Evolutionary conservation across 2,113 vertebrate genomes (phyloP).

Genomic region (Litocranius walleri): DNA sequence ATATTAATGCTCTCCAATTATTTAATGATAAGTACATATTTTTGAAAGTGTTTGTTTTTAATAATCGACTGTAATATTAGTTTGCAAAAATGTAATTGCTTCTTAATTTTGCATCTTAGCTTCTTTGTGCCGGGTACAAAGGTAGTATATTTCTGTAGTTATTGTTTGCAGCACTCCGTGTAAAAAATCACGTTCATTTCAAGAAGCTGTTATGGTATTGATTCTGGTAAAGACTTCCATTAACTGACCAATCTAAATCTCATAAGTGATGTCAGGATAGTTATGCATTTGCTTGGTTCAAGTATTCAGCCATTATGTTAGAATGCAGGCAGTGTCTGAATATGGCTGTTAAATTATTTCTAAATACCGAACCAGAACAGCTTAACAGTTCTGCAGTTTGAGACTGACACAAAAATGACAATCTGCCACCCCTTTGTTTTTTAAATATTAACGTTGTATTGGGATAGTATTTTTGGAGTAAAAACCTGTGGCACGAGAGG

Average conservation of each 20-base stretch:
- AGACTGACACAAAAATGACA: slow-evolving; percentile 87
- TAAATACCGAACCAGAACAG: slow-evolving; percentile 88
- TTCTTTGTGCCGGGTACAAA: slow-evolving; percentile 83
- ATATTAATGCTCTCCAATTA: slow-evolving; percentile 78
- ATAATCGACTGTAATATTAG: slow-evolving; percentile 81
- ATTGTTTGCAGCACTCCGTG: slow-evolving; percentile 83
- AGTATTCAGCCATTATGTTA: slow-evolving; percentile 86
- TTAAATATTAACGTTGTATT: slow-evolving; percentile 89
- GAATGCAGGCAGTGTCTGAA: slow-evolving; percentile 85
- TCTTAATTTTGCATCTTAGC: slow-evolving; percentile 82
- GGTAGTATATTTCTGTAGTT: slow-evolving; percentile 84
- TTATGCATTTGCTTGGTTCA: slow-evolving; percentile 87
- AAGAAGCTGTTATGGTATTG: slow-evolving; percentile 90
- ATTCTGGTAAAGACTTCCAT: slow-evolving; percentile 90
- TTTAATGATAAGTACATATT: slow-evolving; percentile 82
- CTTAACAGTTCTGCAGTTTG: slow-evolving; percentile 87
- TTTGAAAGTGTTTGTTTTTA: slow-evolving; percentile 84
- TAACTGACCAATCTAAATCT: slow-evolving; percentile 91
- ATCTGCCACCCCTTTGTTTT: slow-evolving; percentile 90
- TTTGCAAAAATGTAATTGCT: slow-evolving; percentile 85
- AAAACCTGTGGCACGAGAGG: slow-evolving; percentile 89
- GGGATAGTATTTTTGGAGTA: slow-evolving; percentile 88
- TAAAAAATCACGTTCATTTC: slow-evolving; percentile 87
- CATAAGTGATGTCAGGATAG: slow-evolving; percentile 90
- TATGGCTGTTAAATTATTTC: slow-evolving; percentile 90